These are phyloP conservation scores for Stylophora pistillata DNA, from an alignment of 64 coral and sea anemone species.

Conservation along the genomic window DNA sequence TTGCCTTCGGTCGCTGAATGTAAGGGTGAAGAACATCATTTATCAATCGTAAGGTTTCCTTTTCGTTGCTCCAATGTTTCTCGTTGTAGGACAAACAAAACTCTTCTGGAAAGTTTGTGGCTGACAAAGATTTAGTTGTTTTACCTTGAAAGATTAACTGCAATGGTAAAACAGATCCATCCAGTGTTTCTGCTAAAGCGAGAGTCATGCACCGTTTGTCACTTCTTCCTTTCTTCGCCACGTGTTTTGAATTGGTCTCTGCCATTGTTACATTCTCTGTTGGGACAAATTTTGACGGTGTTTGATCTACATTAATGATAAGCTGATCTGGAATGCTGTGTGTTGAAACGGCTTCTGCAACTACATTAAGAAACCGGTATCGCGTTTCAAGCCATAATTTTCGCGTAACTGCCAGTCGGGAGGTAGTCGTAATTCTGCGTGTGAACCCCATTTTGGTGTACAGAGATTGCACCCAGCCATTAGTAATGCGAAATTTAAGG, in stretches of 20 bases:
- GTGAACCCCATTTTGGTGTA: no score
- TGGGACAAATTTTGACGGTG: no score
- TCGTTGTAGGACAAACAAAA: constrained; percentile 74
- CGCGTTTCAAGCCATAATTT: constrained; percentile 62
- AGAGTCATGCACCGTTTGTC: no score
- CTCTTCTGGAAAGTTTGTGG: constrained; percentile 64
- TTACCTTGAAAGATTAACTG: no score
- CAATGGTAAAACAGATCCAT: no score
- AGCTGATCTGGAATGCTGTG: constrained; percentile 55
- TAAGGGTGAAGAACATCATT: constrained; percentile 74
- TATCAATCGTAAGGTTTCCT: constrained; percentile 62
- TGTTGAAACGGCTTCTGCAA: constrained; percentile 55
- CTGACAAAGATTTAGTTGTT: constrained; percentile 50
- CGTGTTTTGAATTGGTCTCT: constrained; percentile 69
- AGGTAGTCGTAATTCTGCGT: constrained; percentile 48
- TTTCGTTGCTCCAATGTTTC: constrained; percentile 77
- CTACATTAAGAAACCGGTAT: constrained; percentile 60
- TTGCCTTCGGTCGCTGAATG: no score
- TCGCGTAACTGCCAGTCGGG: constrained; percentile 12
- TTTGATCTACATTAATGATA: no score
- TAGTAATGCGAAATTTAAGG: no score
- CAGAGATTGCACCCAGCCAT: no score
- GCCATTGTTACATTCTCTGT: constrained; percentile 70
- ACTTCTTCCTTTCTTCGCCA: constrained; percentile 75
- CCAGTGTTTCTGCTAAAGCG: no score